phyloP scores from a whole-genome alignment of 2,888 invertebrate species.

The Quadroppia sp. region DNA sequence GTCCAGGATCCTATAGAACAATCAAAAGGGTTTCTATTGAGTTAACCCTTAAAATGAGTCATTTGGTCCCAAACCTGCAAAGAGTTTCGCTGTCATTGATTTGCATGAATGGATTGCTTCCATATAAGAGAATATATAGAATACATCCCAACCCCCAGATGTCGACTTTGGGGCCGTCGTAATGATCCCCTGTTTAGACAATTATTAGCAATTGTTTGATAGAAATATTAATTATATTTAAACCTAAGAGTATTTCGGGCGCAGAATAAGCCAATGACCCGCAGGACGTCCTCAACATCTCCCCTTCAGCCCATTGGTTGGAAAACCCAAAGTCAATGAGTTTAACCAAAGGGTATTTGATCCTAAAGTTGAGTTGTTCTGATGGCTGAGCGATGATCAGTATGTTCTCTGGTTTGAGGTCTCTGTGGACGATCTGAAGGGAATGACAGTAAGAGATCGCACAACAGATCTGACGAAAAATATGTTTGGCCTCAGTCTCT shows the following conservation, averaged over 20 bases:
- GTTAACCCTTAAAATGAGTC: not conserved
- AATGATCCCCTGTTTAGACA: slow-evolving; percentile 65
- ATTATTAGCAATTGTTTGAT: not conserved
- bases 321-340: slow-evolving; percentile 98
- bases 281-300: slow-evolving; percentile 95
- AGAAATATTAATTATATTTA: slow-evolving; percentile 1
- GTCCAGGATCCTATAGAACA: slow-evolving; percentile 41
- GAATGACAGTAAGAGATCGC: slow-evolving; percentile 97
- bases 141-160: slow-evolving; percentile 99
- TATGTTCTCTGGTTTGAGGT: slow-evolving; percentile 98
- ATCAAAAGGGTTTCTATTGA: not conserved
- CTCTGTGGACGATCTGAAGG: slow-evolving; percentile 79
- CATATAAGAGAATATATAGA: slow-evolving; percentile 96
- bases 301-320: slow-evolving; percentile 73
- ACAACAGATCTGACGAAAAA: slow-evolving; percentile 67
- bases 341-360: slow-evolving; percentile 67
- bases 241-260: slow-evolving; percentile 92
- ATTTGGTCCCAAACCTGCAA: slow-evolving; percentile 60
- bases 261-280: slow-evolving; percentile 98
- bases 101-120: slow-evolving; percentile 96
- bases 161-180: slow-evolving; percentile 98
- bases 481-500: slow-evolving; percentile 43
- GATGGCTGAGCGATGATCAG: slow-evolving; percentile 97
- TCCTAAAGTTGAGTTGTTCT: slow-evolving; percentile 15
- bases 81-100: slow-evolving; percentile 99